These are phyloP conservation scores for Bombylius major DNA, from an alignment of 2,888 invertebrate genomes.

Conservation along the genomic window DNA sequence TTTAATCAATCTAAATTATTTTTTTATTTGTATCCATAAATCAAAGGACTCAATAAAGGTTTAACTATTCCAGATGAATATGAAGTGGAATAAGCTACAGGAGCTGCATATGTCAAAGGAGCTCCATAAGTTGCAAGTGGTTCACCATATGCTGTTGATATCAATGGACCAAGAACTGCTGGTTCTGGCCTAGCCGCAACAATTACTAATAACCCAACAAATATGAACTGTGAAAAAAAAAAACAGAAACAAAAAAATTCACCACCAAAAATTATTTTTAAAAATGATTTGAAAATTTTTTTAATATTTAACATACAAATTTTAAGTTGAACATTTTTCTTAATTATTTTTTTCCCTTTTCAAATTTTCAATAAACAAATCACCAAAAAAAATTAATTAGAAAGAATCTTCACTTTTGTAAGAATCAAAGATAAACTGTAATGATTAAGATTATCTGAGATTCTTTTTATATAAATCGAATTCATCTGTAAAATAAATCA, in stretches of 20 bases:
- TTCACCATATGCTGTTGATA: constrained; percentile 21
- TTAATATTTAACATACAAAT: neutral
- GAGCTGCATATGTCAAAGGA: neutral
- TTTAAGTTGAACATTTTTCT: constrained; percentile 38
- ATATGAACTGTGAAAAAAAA: constrained; percentile 35
- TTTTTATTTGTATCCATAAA: neutral
- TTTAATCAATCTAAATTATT: too few relatives aligned
- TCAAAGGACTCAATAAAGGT: neutral
- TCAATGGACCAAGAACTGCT: constrained; percentile 4
- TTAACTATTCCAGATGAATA: neutral
- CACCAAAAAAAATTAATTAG: too few relatives aligned
- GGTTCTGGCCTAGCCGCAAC: constrained; percentile 40
- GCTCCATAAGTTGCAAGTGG: constrained; percentile 22
- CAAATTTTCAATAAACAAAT: too few relatives aligned
- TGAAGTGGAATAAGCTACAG: constrained; percentile 12
- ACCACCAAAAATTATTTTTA: neutral
- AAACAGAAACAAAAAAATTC: neutral
- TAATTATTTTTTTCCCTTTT: too few relatives aligned
- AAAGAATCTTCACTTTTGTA: neutral
- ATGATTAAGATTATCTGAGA: constrained; percentile 11
- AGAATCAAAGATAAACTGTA: constrained; percentile 19
- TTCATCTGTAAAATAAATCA: neutral
- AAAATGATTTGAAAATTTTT: neutral
- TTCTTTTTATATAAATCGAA: constrained; percentile 20
- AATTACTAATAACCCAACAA: constrained; percentile 42